phyloP scores from a whole-genome alignment of 2,113 vertebrate genomes.

The Tragelaphus buxtoni region DNA sequence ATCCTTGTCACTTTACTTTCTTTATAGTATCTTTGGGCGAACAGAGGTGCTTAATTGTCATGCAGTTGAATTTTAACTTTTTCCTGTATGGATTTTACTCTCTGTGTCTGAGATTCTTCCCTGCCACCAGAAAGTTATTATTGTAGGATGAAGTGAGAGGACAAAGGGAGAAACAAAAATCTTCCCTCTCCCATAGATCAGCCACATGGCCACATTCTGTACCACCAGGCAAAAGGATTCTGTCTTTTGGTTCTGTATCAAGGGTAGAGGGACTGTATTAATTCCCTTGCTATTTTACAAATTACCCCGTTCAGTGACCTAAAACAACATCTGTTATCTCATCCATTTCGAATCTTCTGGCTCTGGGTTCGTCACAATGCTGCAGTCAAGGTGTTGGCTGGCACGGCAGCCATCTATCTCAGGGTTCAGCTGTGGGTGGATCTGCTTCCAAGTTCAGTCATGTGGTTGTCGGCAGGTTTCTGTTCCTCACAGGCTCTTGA shows the following conservation, averaged over 20 bases:
- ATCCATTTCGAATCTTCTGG: background rate
- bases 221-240: background rate
- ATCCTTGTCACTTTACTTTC: background rate
- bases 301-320: background rate
- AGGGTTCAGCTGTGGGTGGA: background rate
- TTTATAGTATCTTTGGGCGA: background rate
- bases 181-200: background rate
- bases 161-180: background rate
- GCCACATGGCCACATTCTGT: background rate
- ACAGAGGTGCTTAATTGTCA: background rate
- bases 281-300: background rate
- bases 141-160: background rate
- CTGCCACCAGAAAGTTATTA: background rate
- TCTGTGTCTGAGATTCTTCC: background rate
- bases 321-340: background rate
- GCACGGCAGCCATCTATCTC: background rate
- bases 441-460: background rate
- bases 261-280: background rate
- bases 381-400: background rate
- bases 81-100: background rate
- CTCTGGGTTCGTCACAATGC: background rate
- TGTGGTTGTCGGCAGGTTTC: background rate
- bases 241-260: background rate
- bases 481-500: background rate
- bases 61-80: background rate